Conservation (phyloP, 2,888 invertebrate genomes). For the Alloplasta piceator region DNA sequence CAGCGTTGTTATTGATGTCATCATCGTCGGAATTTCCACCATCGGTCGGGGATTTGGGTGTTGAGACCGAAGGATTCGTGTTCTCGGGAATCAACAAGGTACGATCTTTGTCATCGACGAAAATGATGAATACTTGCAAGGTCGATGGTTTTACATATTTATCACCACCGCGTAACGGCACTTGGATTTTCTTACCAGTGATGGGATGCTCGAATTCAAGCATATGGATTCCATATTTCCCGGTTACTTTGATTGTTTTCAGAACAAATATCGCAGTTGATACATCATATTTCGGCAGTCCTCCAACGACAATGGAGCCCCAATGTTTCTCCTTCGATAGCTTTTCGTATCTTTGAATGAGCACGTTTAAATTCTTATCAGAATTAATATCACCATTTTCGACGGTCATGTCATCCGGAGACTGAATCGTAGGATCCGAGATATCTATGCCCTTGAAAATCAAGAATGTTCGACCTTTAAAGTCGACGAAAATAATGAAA, state of each 20-base stretch:
- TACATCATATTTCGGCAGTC: constrained; percentile 22
- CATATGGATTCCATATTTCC: background rate
- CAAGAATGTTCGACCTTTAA: constrained; percentile 27
- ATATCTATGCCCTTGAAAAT: constrained; percentile 19
- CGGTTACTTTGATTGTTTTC: background rate
- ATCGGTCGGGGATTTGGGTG: background rate
- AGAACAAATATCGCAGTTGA: constrained; percentile 3
- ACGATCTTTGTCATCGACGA: constrained; percentile 22
- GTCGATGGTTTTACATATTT: constrained; percentile 24
- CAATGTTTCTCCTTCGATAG: too few species aligned
- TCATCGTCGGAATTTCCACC: background rate
- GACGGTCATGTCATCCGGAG: too few species aligned
- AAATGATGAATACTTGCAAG: constrained; percentile 8
- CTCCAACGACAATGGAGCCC: background rate
- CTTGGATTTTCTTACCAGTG: background rate
- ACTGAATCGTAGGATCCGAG: background rate
- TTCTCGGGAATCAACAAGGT: constrained; percentile 41
- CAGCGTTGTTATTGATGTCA: background rate
- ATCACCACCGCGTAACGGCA: constrained; percentile 27
- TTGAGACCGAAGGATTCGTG: background rate
- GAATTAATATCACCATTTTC: background rate
- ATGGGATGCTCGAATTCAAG: constrained; percentile 32
- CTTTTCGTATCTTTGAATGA: too few species aligned
- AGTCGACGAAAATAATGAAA: constrained; percentile 45
- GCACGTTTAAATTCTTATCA: background rate